phyloP scores from a whole-genome alignment of 1,140 invertebrate species.

The Papilio helenus region DNA sequence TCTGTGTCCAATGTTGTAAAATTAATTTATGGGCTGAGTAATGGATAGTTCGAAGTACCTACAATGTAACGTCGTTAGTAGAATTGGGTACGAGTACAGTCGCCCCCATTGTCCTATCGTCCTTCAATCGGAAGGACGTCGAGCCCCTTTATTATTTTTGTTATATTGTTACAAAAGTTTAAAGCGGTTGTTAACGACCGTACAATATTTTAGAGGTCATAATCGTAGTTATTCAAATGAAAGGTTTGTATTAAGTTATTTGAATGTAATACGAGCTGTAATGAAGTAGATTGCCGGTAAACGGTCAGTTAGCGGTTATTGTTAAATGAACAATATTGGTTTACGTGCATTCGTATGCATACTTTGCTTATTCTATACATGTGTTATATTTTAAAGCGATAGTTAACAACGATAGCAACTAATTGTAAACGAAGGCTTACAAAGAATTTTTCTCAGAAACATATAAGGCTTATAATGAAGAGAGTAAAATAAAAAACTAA shows the following conservation, averaged over 20 bases:
- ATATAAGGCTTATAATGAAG: not conserved
- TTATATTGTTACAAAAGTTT: slow-evolving; percentile 45
- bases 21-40: slow-evolving; percentile 44
- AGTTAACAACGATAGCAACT: too few relatives aligned
- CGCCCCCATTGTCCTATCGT: slow-evolving; percentile 65
- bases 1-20: slow-evolving; percentile 53
- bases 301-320: not conserved
- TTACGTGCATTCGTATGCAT: too few relatives aligned
- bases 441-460: not conserved
- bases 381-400: too few relatives aligned
- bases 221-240: slow-evolving; percentile 39
- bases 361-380: too few relatives aligned
- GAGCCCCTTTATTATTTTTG: slow-evolving; percentile 51
- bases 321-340: not conserved
- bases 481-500: not conserved
- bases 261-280: slow-evolving; percentile 4
- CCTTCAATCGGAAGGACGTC: slow-evolving; percentile 67
- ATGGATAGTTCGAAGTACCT: slow-evolving; percentile 51
- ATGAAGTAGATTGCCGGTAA: slow-evolving; percentile 22
- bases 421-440: too few relatives aligned
- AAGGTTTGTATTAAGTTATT: slow-evolving; percentile 31
- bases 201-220: slow-evolving; percentile 43
- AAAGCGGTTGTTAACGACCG: slow-evolving; percentile 46
- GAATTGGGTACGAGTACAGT: slow-evolving; percentile 51
- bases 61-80: slow-evolving; percentile 52